These are phyloP conservation scores for Ichneumon xanthorius DNA, from an alignment of 2,888 invertebrate species.

Conservation along the genomic window DNA sequence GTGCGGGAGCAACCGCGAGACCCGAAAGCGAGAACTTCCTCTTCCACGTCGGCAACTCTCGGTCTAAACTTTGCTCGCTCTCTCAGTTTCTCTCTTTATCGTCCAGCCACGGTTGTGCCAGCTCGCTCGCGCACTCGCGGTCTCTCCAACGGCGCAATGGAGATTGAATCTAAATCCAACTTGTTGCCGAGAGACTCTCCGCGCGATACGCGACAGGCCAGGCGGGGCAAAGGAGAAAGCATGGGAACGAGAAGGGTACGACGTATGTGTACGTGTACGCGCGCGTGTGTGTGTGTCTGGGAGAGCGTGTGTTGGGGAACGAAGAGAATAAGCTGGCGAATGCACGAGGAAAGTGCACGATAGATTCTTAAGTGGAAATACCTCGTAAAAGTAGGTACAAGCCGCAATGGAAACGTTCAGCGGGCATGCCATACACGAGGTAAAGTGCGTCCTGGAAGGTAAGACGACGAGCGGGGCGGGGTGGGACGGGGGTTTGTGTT, in stretches of 20 bases:
- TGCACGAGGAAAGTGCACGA: background rate
- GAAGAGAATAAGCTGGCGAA: slow-evolving; percentile 45
- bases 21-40: slow-evolving; percentile 67
- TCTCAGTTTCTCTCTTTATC: slow-evolving; percentile 32
- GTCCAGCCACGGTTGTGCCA: slow-evolving; percentile 6
- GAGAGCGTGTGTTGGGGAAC: slow-evolving; percentile 20
- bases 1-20: slow-evolving; percentile 55
- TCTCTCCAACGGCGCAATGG: slow-evolving; percentile 52
- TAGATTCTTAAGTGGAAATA: slow-evolving; percentile 55
- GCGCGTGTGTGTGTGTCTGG: slow-evolving; percentile 13
- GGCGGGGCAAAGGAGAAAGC: slow-evolving; percentile 17
- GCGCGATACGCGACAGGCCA: slow-evolving; percentile 54
- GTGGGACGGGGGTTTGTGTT: background rate
- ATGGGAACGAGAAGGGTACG: slow-evolving; percentile 24
- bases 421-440: background rate
- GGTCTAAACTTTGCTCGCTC: slow-evolving; percentile 70
- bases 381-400: slow-evolving; percentile 42
- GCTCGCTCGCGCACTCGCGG: slow-evolving; percentile 35
- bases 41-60: slow-evolving; percentile 69
- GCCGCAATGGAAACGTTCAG: slow-evolving; percentile 35
- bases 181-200: slow-evolving; percentile 67
- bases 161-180: slow-evolving; percentile 73
- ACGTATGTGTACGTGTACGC: background rate
- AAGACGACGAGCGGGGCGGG: background rate
- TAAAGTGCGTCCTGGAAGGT: slow-evolving; percentile 26